Evolutionary conservation across 1,140 invertebrate species (phyloP).

Genomic region (Atta texana): DNA sequence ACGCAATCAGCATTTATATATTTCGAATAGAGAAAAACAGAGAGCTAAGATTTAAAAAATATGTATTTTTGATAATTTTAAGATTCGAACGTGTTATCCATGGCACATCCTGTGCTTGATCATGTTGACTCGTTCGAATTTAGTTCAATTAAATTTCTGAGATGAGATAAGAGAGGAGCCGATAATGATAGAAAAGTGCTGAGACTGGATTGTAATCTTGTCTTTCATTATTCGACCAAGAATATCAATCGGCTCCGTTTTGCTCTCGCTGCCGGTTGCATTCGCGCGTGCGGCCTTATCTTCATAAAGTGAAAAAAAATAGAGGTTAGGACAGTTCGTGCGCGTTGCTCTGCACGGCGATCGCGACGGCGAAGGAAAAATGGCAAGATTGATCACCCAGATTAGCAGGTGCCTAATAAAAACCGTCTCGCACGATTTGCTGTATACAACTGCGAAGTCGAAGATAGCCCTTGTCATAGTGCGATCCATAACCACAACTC

Average conservation of each 20-base stretch:
- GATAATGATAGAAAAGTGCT: constrained; percentile 60
- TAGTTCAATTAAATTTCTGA: constrained; percentile 29
- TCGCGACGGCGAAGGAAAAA: constrained; percentile 56
- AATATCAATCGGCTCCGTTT: constrained; percentile 59
- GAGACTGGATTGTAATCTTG: constrained; percentile 22
- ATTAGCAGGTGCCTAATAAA: constrained; percentile 61
- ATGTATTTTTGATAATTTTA: background rate
- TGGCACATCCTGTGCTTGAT: background rate
- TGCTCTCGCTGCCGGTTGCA: constrained; percentile 20
- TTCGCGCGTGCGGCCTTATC: constrained; percentile 9
- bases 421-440: constrained; percentile 39
- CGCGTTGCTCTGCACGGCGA: background rate
- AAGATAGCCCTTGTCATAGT: background rate
- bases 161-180: constrained; percentile 24
- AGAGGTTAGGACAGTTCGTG: constrained; percentile 50
- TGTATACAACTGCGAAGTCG: background rate
- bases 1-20: background rate
- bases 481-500: constrained; percentile 75
- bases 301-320: background rate
- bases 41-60: background rate
- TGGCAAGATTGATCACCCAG: constrained; percentile 77
- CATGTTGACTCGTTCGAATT: background rate
- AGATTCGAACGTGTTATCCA: too few species aligned
- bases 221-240: constrained; percentile 63
- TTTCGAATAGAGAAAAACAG: background rate